Base-by-base conservation (phyloP, 2,113 vertebrate genomes). In the Zootoca vivipara region DNA sequence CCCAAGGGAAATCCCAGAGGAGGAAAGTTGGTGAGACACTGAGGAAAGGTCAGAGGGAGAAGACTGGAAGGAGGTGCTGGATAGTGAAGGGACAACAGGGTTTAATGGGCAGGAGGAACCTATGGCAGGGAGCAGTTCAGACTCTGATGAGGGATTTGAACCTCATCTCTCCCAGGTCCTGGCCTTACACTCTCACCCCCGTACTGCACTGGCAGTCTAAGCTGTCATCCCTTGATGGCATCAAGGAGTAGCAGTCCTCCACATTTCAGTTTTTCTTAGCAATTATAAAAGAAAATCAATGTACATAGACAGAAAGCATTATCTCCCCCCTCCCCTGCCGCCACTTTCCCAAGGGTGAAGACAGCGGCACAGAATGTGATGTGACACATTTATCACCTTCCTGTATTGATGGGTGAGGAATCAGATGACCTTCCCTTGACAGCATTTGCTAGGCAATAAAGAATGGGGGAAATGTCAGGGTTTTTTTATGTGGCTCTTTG, bases 321-420 rank as follows among this genome's bases (percentile, higher is more conserved):
- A 95, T 42, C 18, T 18, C 6, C 22, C 26, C 16, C 4, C 46
- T 4, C 38, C 15, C 28, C 42, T 12, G 46, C 46, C 46, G 10
- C 26, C 42, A 3, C 33, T 13, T 52, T 52, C 1, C 89, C 85
- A 86, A 85, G 89, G 64, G 52, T 92, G 90, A 92, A 91, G 89
- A 74, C 16, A 2, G 79, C 38, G 30, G 12, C 67, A 81, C 90
- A 83, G 78, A 82, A 89, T 33, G 67, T 40, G 33, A 95, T 85
- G 90, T 90, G 88, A 92, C 90, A 91, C 81, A 87, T 93, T 94
- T 92, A 94, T 91, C 95, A 93, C 88, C 83, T 94, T 86, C 58
- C 82, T 86, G 26, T 83, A 88, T 16, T 91, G 88, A 89, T 58
- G 79, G 87, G 87, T 78, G 35, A 77, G 86, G 77, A 90, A 94